Evolutionary conservation across 2,797 vertebrate species (phyloP).

Genomic region (Brotula barbata): DNA sequence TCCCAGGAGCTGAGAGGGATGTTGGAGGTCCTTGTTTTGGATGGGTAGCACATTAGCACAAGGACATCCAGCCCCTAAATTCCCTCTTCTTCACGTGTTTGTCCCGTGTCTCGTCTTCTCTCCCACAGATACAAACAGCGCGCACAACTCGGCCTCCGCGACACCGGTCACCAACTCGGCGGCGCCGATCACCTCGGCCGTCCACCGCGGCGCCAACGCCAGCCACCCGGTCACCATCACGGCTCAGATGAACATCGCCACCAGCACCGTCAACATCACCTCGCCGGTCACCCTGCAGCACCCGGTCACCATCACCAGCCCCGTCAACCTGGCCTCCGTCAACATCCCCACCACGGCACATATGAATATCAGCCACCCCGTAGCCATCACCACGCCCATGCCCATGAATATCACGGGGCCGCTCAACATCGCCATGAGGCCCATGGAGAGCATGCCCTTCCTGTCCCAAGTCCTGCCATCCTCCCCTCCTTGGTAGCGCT

Average conservation of each 20-base stretch:
- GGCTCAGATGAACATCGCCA: constrained; percentile 95
- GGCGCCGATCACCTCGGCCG: constrained; percentile 69
- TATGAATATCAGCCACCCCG: constrained; percentile 94
- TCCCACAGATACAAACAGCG: constrained; percentile 76
- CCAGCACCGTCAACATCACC: constrained; percentile 93
- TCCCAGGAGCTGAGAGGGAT: constrained; percentile 43
- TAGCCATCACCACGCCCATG: constrained; percentile 94
- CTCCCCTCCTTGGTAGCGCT: constrained; percentile 91
- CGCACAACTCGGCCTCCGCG: constrained; percentile 70
- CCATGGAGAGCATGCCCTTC: constrained; percentile 88
- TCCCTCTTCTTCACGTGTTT: constrained; percentile 5
- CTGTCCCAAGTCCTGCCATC: constrained; percentile 96
- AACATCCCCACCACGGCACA: constrained; percentile 80
- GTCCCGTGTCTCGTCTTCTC: no score
- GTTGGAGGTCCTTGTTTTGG: constrained; percentile 37
- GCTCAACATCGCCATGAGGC: constrained; percentile 94
- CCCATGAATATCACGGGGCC: constrained; percentile 89
- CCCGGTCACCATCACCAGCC: constrained; percentile 94
- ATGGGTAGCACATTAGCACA: constrained; percentile 3
- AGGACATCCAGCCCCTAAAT: constrained; percentile 2
- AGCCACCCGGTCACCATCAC: constrained; percentile 91
- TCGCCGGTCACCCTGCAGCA: constrained; percentile 92
- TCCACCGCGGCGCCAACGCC: constrained; percentile 66
- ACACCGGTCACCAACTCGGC: constrained; percentile 69
- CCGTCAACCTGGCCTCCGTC: constrained; percentile 89